A percentile compares a stretch with the other conserved stretches of the same genome.
Evolutionary conservation across 2,113 vertebrate species (phyloP).

Genomic region (Macquaria australasica): DNA sequence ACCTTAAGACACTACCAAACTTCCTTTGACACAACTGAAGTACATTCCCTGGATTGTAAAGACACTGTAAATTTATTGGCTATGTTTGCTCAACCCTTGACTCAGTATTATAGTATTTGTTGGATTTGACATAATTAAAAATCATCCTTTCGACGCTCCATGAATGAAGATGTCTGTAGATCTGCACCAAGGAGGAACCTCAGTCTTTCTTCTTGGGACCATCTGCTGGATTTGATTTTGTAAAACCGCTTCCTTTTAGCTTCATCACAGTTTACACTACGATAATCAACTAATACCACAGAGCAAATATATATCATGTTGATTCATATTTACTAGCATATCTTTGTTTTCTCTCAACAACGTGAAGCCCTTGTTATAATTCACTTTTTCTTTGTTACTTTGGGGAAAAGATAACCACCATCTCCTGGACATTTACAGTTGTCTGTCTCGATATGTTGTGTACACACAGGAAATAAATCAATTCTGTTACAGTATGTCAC

Average conservation of each 20-base stretch:
- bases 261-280: conserved; percentile 18
- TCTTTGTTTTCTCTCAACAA: not conserved
- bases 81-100: not conserved
- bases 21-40: not conserved
- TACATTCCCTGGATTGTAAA: conserved; percentile 28
- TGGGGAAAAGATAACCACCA: not conserved
- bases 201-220: conserved; percentile 7
- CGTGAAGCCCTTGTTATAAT: not conserved
- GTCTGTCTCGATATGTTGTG: not conserved
- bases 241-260: not conserved
- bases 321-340: not conserved
- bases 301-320: not conserved
- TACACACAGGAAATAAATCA: conserved; percentile 38
- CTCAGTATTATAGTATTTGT: not conserved
- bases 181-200: not conserved
- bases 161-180: not conserved
- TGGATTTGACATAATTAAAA: not conserved
- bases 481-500: not conserved
- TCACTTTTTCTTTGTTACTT: not conserved
- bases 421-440: not conserved
- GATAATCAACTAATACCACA: not conserved
- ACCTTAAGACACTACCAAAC: not conserved
- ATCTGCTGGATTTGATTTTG: conserved; percentile 13
- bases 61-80: not conserved
- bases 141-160: not conserved